Conservation (phyloP, 2,113 vertebrate genomes). For the Irena cyanogastra region DNA sequence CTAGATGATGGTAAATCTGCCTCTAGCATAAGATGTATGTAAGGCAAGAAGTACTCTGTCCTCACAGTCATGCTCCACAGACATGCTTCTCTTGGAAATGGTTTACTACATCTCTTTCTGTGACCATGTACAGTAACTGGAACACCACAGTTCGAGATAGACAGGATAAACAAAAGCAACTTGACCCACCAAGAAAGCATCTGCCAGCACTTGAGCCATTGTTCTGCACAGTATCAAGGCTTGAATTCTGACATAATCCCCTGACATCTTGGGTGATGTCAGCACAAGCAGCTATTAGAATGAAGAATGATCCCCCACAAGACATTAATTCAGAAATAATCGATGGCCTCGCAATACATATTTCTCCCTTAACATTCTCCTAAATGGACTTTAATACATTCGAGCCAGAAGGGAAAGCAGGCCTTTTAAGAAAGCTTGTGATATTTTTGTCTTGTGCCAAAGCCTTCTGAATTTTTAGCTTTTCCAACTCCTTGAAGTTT, state of each 20-base stretch:
- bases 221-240: constrained; percentile 39
- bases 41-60: neutral
- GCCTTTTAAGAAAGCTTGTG: neutral
- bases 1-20: neutral
- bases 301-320: constrained; percentile 31
- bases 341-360: constrained; percentile 12
- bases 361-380: constrained; percentile 16
- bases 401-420: constrained; percentile 18
- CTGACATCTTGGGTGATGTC: constrained; percentile 18
- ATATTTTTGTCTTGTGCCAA: neutral
- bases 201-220: neutral
- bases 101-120: neutral
- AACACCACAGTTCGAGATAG: neutral
- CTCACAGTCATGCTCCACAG: neutral
- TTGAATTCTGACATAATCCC: constrained; percentile 47
- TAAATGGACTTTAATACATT: constrained; percentile 47
- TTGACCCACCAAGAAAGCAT: neutral
- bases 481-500: constrained; percentile 8
- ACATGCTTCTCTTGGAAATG: neutral
- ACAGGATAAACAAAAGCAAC: constrained; percentile 1
- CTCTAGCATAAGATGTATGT: neutral
- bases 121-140: neutral
- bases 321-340: constrained; percentile 30
- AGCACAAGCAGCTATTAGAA: neutral
- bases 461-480: constrained; percentile 34